Percentiles rank a stretch among this genome's conserved stretches.
Conservation (phyloP, 2,113 vertebrate species). For the Sigmodon hispidus region DNA sequence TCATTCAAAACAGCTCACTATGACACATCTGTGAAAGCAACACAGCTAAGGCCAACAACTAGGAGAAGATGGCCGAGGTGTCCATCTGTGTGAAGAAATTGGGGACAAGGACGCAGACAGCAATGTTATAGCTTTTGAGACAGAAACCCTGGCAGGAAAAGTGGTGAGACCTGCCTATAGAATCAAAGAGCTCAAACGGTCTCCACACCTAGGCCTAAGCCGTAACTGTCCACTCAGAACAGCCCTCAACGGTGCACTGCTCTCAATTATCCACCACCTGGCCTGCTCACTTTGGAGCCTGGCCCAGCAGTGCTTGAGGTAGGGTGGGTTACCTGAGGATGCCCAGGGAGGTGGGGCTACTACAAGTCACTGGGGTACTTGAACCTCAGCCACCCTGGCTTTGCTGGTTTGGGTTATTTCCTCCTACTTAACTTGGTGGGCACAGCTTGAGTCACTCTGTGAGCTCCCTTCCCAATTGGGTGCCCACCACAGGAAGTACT, state of each 20-base stretch:
- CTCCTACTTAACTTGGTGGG: not conserved
- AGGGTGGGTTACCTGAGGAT: not conserved
- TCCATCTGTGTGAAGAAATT: not conserved
- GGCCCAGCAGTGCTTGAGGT: not conserved
- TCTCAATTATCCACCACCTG: no score
- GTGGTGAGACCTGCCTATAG: not conserved
- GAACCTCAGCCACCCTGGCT: not conserved
- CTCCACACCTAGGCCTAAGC: not conserved
- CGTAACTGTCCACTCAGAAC: no score
- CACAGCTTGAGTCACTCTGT: not conserved
- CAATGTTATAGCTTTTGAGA: not conserved
- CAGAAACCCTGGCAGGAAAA: not conserved
- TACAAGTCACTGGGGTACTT: not conserved
- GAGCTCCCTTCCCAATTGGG: not conserved
- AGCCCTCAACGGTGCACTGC: not conserved
- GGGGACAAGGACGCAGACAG: not conserved
- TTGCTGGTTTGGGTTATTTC: not conserved
- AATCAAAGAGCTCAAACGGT: not conserved
- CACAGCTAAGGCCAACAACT: not conserved
- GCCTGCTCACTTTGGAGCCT: not conserved
- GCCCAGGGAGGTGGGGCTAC: not conserved
- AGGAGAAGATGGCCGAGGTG: accelerated
- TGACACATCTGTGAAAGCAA: not conserved
- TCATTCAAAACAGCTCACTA: not conserved
- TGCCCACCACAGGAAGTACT: not conserved